Base-by-base conservation (phyloP, 2,888 invertebrate species). In the Lydus trimaculatus region DNA sequence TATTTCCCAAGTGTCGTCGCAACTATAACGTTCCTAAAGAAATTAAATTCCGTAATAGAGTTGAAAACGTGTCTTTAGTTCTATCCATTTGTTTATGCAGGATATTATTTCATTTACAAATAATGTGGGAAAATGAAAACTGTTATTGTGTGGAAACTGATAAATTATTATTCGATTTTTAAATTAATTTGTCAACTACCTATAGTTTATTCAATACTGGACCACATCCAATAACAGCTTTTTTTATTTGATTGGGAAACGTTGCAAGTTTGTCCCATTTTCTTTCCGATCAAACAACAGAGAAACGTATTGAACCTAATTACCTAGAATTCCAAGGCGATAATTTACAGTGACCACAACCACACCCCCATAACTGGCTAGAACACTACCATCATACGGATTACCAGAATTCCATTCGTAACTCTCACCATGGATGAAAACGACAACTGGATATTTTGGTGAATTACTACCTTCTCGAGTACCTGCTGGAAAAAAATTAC, bases 341-440 rank as follows among this genome's bases (percentile, higher is more conserved):
- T 94, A 94, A 88, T 94, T 94, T 84, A 94, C 81, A 71, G 91
- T 96, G 84, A 96, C 95, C 73, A 95, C 95, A 75, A 96, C 92
- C 79, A 95, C 90, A 74, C 94, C 93, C 9, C 95, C 98, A 83
- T 96, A 97, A 78, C 97, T 96, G 43, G 99, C 95, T 73, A 99
- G 89, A 36, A 98, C 96, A 65, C 95, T 94, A 64, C 97, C 99
- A 83, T 99, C 99, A 87, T 98, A 99, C 0, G 98, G 96, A 87
- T 98, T 99, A 64, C 99, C 99, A 59, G 97, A 96, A 84, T 97
- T 97, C 94, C 97, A 98, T 84, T 98, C 97, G 87, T 97, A 98
- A 80, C 96, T 96, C 85, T 94, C 92, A 31, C 98, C 98, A 82
- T 98, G 98, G 70, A 98, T 94, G 88, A 96, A 97, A 64, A 98